phyloP scores from a whole-genome alignment of 1,140 invertebrate genomes.

The Panonychus citri region DNA sequence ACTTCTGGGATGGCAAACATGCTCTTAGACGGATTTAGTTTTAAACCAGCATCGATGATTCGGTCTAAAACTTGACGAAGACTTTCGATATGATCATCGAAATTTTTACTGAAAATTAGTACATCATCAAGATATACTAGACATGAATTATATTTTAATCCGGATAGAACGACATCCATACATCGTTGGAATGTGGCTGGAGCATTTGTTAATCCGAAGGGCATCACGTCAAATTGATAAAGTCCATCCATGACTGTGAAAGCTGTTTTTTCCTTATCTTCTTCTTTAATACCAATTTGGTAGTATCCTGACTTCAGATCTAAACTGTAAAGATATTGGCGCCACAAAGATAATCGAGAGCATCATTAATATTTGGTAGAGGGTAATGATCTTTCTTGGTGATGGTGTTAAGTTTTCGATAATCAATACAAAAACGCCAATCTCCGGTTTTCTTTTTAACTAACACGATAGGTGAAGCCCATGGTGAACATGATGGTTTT shows the following conservation, averaged over 20 bases:
- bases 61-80: conserved; percentile 4
- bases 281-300: conserved; percentile 21
- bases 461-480: conserved; percentile 11
- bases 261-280: conserved; percentile 23
- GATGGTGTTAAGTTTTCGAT: conserved; percentile 21
- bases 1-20: conserved; percentile 1
- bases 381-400: conserved; percentile 28
- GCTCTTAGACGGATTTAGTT: conserved; percentile 10
- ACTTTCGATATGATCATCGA: neutral
- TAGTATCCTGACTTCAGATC: neutral
- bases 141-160: conserved; percentile 6
- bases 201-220: conserved; percentile 24
- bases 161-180: conserved; percentile 25
- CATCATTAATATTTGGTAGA: conserved; percentile 22
- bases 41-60: neutral
- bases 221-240: conserved; percentile 22
- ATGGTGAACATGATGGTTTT: conserved; percentile 4
- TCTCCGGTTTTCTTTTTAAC: conserved; percentile 26
- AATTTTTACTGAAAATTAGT: conserved; percentile 14
- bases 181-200: conserved; percentile 27
- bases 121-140: conserved; percentile 21
- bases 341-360: neutral
- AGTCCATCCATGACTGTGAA: conserved; percentile 22
- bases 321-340: neutral
- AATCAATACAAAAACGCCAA: conserved; percentile 29